phyloP scores from a whole-genome alignment of 2,797 vertebrate species.

The Garrulus glandarius region DNA sequence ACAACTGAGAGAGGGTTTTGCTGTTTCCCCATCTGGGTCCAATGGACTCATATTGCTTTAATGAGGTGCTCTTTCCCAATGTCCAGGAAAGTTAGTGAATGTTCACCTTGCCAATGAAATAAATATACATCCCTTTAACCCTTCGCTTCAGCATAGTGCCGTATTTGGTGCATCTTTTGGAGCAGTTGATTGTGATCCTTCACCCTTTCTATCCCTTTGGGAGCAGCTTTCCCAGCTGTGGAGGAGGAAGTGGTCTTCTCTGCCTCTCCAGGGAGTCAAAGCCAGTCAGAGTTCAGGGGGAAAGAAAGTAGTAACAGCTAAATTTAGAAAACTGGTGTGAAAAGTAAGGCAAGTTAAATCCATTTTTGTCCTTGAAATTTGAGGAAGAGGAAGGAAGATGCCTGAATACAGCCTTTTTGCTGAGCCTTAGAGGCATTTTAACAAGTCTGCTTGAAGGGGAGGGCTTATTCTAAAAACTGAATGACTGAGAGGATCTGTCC shows the following conservation, averaged over 20 bases:
- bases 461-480: constrained; percentile 21
- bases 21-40: not conserved
- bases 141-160: not conserved
- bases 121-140: constrained; percentile 9
- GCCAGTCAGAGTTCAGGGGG: constrained; percentile 44
- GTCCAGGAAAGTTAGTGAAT: not conserved
- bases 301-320: constrained; percentile 59
- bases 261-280: constrained; percentile 18
- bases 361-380: constrained; percentile 27
- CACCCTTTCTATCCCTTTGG: constrained; percentile 25
- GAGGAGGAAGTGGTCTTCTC: constrained; percentile 57
- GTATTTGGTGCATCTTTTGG: constrained; percentile 25
- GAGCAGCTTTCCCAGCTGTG: constrained; percentile 61
- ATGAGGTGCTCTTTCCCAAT: not conserved
- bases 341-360: constrained; percentile 42
- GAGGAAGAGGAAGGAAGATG: constrained; percentile 30
- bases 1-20: not conserved
- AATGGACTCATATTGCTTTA: not conserved
- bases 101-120: not conserved
- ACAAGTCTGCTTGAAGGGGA: not conserved
- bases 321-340: constrained; percentile 62
- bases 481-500: constrained; percentile 14
- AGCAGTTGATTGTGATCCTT: constrained; percentile 22
- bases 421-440: not conserved
- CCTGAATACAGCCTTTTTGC: not conserved